phyloP scores from a whole-genome alignment of 2,888 invertebrate species.

The Dicycla oo region DNA sequence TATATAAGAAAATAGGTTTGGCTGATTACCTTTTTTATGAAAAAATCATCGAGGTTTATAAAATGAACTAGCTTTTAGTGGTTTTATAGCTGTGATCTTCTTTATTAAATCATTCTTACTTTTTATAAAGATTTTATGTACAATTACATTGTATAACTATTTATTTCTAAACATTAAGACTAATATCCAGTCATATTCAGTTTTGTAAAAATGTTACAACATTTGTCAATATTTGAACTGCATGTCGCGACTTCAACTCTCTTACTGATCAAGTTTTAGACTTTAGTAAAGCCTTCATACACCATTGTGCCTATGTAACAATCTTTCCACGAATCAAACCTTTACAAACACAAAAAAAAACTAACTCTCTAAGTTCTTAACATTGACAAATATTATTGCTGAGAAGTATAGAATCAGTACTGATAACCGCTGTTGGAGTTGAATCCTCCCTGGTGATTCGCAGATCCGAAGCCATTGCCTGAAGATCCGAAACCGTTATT shows the following conservation, averaged over 20 bases:
- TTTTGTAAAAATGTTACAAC: conserved; percentile 1
- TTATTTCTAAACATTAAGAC: conserved; percentile 23
- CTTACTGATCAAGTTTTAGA: too few relatives aligned
- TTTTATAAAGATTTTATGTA: conserved; percentile 32
- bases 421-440: conserved; percentile 76
- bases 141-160: conserved; percentile 45
- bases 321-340: too few relatives aligned
- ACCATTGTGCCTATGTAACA: too few relatives aligned
- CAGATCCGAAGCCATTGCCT: conserved; percentile 58
- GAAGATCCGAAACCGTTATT: conserved; percentile 35
- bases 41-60: too few relatives aligned
- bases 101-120: conserved; percentile 42
- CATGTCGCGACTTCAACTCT: not conserved
- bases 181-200: conserved; percentile 21
- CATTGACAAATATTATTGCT: conserved; percentile 35
- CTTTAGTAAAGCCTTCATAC: too few relatives aligned
- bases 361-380: not conserved
- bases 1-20: not conserved
- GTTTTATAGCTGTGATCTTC: conserved; percentile 51
- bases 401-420: conserved; percentile 50
- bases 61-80: not conserved
- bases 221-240: conserved; percentile 49
- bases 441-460: conserved; percentile 74
- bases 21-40: not conserved
- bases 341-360: too few relatives aligned